Base-by-base conservation (phyloP, 2,888 invertebrate genomes). In the Danaus chrysippus region DNA sequence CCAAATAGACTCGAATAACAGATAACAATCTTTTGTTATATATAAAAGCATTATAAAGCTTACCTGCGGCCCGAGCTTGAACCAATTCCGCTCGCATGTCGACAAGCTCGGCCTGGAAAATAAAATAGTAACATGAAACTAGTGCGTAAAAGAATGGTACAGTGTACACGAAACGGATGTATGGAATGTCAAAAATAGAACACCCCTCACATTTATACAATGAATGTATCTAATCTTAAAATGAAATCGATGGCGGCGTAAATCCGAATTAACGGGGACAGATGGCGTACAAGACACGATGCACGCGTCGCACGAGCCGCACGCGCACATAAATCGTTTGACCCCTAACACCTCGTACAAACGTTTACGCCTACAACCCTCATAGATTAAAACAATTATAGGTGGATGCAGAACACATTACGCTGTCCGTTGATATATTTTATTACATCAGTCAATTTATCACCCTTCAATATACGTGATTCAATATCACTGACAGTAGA, bases 1-100 rank as follows among this genome's bases (percentile, higher is more conserved):
- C 10, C 10, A 3, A 49, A 17, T 49, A 17, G 49, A 49, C 49
- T 17, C 17, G 6, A 17, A 49, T 49, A 49, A 49, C 11, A n/a
- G 2, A 3, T 17, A 3, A 10, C 3, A n/a, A 13, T 17, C 17
- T 49, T 17, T 6, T 49, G n/a, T n/a, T 43, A 23, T 17, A 13
- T 52, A 41, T 42, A 23, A 49, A 60, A 65, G 66, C 61, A 54
- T 59, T 8, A 57, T 17, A 17, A 49, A 68, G 66, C 75, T 76
- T 73, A 90, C 90, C 88, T 70, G 78, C 82, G 12, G 95, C 93
- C 76, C 93, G 91, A 12, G 94, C 93, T 71, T 95, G 94, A 58
- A 94, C 92, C 73, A 96, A 82, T 78, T 96, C 95, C 59, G 94
- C 93, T 73, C 95, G 92, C 91, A 95, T 92, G 76, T 94, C 94